Evolutionary conservation across 2,113 vertebrate species (phyloP), one percentile per base, ranked within the genome.

Genomic region (Mionectes macconnelli): DNA sequence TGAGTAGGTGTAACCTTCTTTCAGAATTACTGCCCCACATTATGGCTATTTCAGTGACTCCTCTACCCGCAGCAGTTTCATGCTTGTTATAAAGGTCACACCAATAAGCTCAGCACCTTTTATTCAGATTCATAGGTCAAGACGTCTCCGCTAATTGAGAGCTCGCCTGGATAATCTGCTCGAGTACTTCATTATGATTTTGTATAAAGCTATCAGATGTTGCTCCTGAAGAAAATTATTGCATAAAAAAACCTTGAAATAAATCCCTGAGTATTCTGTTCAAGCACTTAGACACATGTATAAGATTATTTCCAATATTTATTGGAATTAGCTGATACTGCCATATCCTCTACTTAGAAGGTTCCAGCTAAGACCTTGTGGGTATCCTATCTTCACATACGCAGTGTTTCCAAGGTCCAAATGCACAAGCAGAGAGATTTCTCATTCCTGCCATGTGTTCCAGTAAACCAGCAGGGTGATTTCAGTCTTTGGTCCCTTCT

Each of bases 61-160:
- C 84, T 94, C 84, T 79, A 85, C 88, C 74, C 77, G 6, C 59
- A 93, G 94, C 93, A 94, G 80, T 86, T 96, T 91, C 92, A 95
- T 97, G 95, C 95, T 94, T 90, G 79, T 97, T 96, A 91, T 90
- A 97, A 97, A 97, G 94, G 88, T 93, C 56, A 69, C 8, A 9
- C 78, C 84, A 94, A 91, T 95, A 96, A 98, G 88, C 39, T 67
- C 74, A 63, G 53, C 67, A 75, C 53, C 70, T 89, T 90, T 94
- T 92, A 97, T 96, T 97, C 97, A 96, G 93, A 96, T 95, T 95
- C 97, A 97, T 93, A 97, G 96, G 96, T 97, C 94, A 97, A 92
- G 97, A 94, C 24, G 21, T 89, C 89, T 95, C 91, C 96, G 91
- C 75, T 97, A 97, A 97, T 63, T 96, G 96, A 97, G 81, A 25